These are phyloP conservation scores for Cecropterus lyciades DNA, from an alignment of 1,140 invertebrate genomes.

Conservation along the genomic window DNA sequence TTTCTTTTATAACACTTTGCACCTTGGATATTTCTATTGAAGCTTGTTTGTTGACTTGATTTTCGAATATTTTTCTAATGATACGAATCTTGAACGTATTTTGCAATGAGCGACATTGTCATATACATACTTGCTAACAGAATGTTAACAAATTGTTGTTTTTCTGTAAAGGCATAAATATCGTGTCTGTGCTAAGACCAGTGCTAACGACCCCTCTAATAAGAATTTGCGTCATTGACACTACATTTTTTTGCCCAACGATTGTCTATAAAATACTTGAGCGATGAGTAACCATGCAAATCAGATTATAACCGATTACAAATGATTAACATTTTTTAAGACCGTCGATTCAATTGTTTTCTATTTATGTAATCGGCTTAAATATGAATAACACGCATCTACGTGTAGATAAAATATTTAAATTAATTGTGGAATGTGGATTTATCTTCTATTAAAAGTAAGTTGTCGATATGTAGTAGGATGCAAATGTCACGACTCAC, in stretches of 20 bases:
- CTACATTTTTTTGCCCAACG: neutral
- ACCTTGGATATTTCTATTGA: too few relatives aligned
- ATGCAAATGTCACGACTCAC: slow-evolving; percentile 27
- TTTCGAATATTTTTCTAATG: too few relatives aligned
- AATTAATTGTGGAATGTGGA: slow-evolving; percentile 24
- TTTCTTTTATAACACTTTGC: too few relatives aligned
- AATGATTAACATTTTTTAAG: slow-evolving; percentile 10
- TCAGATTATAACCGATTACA: slow-evolving; percentile 7
- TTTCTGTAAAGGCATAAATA: too few relatives aligned
- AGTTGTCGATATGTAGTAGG: slow-evolving; percentile 16
- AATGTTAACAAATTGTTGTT: too few relatives aligned
- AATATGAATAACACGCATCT: slow-evolving; percentile 7
- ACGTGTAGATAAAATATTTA: slow-evolving; percentile 13
- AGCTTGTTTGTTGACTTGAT: too few relatives aligned
- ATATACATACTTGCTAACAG: too few relatives aligned
- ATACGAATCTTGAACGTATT: too few relatives aligned
- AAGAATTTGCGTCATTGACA: neutral
- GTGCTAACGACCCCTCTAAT: too few relatives aligned
- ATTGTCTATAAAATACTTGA: slow-evolving; percentile 13
- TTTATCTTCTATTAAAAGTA: slow-evolving; percentile 23
- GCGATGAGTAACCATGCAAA: slow-evolving; percentile 16
- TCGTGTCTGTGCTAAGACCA: too few relatives aligned
- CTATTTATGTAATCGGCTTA: slow-evolving; percentile 17
- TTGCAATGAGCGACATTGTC: too few relatives aligned
- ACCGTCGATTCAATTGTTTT: slow-evolving; percentile 11